Evolutionary conservation across 37 sponge, comb jelly and placozoan genomes (phyloP).

Genomic region (Geodia barretti): DNA sequence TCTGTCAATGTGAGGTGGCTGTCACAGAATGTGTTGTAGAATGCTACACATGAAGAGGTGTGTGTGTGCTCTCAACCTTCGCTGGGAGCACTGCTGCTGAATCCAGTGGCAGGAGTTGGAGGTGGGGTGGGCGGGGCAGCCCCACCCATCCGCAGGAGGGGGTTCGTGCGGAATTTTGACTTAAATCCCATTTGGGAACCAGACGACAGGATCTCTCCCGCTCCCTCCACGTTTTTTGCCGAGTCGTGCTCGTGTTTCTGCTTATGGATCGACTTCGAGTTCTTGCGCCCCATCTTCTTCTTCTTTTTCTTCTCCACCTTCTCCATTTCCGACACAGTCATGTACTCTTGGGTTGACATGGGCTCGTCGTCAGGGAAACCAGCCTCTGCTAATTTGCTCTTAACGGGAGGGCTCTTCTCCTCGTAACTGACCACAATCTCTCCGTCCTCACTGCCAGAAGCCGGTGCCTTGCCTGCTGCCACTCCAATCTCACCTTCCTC

Average conservation of each 20-base stretch:
- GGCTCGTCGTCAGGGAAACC: constrained; percentile 7
- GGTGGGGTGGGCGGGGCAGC: constrained; percentile 40
- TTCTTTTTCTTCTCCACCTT: constrained; percentile 5
- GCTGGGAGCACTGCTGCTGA: constrained; percentile 18
- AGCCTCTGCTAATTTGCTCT: background rate
- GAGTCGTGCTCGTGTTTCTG: background rate
- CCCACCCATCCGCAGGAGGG: constrained; percentile 30
- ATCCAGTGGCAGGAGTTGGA: constrained; percentile 52
- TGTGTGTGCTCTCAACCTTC: constrained; percentile 18
- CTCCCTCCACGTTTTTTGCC: background rate
- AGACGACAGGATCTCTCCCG: background rate
- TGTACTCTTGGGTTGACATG: constrained; percentile 13
- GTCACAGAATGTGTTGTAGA: too few relatives aligned
- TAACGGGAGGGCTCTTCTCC: background rate
- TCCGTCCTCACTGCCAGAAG: constrained; percentile 8
- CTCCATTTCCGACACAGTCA: constrained; percentile 33
- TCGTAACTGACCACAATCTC: constrained; percentile 31
- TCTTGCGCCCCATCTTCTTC: constrained; percentile 19
- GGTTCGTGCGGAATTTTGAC: constrained; percentile 55
- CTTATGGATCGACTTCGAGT: constrained; percentile 50
- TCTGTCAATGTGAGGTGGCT: background rate
- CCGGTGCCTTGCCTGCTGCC: background rate
- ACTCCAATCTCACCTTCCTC: background rate
- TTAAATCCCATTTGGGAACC: constrained; percentile 61
- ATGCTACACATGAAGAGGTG: background rate